Base-by-base conservation (phyloP, 2,888 invertebrate genomes). In the Caenorhabditis wallacei region DNA sequence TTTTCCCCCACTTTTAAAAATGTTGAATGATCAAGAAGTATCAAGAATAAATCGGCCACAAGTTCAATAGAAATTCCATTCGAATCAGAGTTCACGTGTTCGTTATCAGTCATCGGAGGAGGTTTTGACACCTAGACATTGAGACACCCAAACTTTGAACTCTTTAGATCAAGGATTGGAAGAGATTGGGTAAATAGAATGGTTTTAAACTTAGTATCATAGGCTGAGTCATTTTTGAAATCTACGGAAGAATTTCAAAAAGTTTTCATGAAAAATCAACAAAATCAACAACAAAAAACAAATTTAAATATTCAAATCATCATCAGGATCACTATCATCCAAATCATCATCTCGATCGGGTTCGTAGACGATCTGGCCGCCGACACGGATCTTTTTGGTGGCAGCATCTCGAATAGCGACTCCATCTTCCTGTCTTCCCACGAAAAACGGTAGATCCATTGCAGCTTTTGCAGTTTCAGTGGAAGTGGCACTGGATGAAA, bases 381-480 rank as follows among this genome's bases (percentile, higher is more conserved):
- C 90, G 20, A 85, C 87, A 24, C 88, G 82, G 30, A 89, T 85
- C 70, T 88, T 89, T 93, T 98, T 99, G 76, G 98, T 86, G 0
- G 85, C 66, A 0, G 78, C 72, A 20, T 88, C 87, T 46, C 88
- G 85, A 48, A 88, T 72, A 1, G 88, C 89, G 10, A 90, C 82
- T 37, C 85, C 89, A 80, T 89, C 83, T 70, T 88, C 84, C 7
- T 82, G 85, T 51, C 87, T 76, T 18, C 84, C 76, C 4, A 80
- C 71, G 35, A 85, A 82, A 61, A 84, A 90, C 18, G 90, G 90
- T 54, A 90, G 56, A 51, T 75, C 74, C 24, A 71, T 61, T 18
- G 48, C 35, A 10, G 30, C 35, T 20, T 70, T 70, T 46, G 18
- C 48, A 43, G 20, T 56, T 3, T 61, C 59, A 20, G n/a, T 22